Base-by-base conservation (phyloP, 1,140 invertebrate species). In the Antheraea pernyi region DNA sequence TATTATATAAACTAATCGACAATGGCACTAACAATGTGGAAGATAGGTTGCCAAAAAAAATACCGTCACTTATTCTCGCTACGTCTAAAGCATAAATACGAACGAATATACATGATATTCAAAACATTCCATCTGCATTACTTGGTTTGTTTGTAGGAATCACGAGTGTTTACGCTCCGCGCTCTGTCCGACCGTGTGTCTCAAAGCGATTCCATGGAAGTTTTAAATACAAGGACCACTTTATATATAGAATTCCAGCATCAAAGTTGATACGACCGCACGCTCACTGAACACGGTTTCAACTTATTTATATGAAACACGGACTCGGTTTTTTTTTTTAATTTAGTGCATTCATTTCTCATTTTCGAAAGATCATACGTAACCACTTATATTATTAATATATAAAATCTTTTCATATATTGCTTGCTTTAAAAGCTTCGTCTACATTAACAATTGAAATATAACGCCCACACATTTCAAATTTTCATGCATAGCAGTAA, bases 231-330 rank as follows among this genome's bases (percentile, higher is more conserved):
- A 6, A 53, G 46, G 46, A 53, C 46, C 46, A 53, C 46, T 53
- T 53, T 53, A 53, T 53, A 53, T 53, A 53, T 53, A 53, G 46
- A 53, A 53, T 53, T 53, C 46, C 46, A 53, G 46, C 46, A 53
- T 53, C 46, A 53, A 53, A 53, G 46, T 53, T 53, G 46, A 53
- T 53, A 53, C 46, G 46, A 53, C 9, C 13, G 10, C 46, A 53
- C 16, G 46, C 46, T 53, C 46, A n/a, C 11, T 53, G 46, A 53
- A 53, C 46, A 53, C 46, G 46, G 11, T 53, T 16, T 13, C 16
- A 53, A 16, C 46, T 53, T 53, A 16, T 53, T 53, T 53, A 13
- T 53, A 53, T 53, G 5, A 53, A 53, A 16, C 46, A 53, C 0
- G 22, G 16, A n/a, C 16, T 53, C n/a, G 46, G 46, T 16, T 6